These are phyloP conservation scores for Cataglyphis albicans DNA, from an alignment of 2,888 invertebrate species.

Conservation along the genomic window DNA sequence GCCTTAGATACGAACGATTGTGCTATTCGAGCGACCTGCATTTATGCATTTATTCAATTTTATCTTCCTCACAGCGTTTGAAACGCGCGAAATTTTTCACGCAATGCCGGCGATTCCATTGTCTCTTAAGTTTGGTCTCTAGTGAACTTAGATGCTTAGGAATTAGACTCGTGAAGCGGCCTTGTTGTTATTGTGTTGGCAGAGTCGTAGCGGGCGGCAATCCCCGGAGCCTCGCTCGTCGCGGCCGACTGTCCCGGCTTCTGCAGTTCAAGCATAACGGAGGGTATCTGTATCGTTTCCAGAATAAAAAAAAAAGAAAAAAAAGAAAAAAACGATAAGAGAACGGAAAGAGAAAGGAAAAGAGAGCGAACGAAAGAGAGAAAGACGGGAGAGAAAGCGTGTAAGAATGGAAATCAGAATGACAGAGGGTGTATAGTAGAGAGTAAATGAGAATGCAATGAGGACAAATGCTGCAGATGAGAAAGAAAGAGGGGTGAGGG, in stretches of 20 bases:
- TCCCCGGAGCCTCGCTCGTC: slow-evolving; percentile 93
- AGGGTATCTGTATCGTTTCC: slow-evolving; percentile 91
- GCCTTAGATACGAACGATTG: not conserved
- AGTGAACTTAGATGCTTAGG: slow-evolving; percentile 77
- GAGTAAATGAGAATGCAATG: slow-evolving; percentile 51
- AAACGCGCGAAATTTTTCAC: not conserved
- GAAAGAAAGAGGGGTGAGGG: not conserved
- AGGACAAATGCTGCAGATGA: slow-evolving; percentile 26
- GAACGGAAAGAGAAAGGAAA: slow-evolving; percentile 20
- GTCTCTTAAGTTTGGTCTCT: slow-evolving; percentile 78
- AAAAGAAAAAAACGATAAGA: slow-evolving; percentile 48
- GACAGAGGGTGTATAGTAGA: slow-evolving; percentile 39
- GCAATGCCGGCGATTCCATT: slow-evolving; percentile 74
- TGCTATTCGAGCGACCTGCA: not conserved
- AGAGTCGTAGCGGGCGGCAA: slow-evolving; percentile 89
- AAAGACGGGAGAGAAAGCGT: slow-evolving; percentile 15
- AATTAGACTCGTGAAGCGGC: slow-evolving; percentile 85
- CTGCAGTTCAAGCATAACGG: slow-evolving; percentile 95
- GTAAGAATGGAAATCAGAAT: slow-evolving; percentile 30
- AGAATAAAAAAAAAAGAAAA: slow-evolving; percentile 62
- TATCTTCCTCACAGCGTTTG: not conserved
- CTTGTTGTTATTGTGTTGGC: slow-evolving; percentile 86
- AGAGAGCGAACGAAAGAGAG: slow-evolving; percentile 1
- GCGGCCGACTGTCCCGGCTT: slow-evolving; percentile 96
- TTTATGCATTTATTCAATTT: not conserved